phyloP scores from a whole-genome alignment of 1,140 invertebrate species.

The Neelides sp. region DNA sequence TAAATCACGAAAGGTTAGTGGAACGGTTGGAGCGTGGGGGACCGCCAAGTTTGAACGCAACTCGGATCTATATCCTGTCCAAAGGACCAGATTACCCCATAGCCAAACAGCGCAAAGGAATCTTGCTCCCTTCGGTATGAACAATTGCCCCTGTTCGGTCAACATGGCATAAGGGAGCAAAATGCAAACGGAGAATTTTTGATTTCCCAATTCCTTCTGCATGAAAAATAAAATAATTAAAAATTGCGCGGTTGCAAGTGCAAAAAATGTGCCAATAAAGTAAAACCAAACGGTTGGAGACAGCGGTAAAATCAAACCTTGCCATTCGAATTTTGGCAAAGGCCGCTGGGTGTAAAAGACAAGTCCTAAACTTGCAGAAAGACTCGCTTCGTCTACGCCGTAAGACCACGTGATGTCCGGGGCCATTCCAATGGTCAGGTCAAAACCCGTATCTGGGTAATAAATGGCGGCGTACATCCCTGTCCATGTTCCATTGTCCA shows the following conservation, averaged over 20 bases:
- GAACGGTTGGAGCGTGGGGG: not conserved
- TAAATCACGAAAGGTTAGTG: not conserved
- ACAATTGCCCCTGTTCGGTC: not conserved
- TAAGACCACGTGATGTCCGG: conserved; percentile 1
- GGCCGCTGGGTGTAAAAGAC: not conserved
- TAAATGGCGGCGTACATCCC: conserved; percentile 9
- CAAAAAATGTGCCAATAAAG: not conserved
- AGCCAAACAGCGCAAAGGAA: conserved; percentile 1
- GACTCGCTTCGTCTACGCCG: conserved; percentile 5
- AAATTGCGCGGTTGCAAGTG: not conserved
- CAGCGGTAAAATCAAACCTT: not conserved
- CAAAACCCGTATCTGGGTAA: conserved; percentile 4
- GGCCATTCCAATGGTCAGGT: not conserved
- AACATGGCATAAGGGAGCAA: not conserved
- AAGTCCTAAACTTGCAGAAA: not conserved
- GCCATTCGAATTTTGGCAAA: not conserved
- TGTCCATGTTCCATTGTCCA: conserved; percentile 8
- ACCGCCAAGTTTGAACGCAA: not conserved
- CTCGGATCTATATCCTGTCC: conserved; percentile 7
- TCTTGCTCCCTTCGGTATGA: not conserved
- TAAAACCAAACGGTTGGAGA: not conserved
- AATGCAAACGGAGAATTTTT: not conserved
- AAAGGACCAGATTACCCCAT: not conserved
- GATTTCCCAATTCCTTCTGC: not conserved
- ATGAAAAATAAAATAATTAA: not conserved